phyloP scores from a whole-genome alignment of 2,888 invertebrate species.

The Coelopa pilipes region DNA sequence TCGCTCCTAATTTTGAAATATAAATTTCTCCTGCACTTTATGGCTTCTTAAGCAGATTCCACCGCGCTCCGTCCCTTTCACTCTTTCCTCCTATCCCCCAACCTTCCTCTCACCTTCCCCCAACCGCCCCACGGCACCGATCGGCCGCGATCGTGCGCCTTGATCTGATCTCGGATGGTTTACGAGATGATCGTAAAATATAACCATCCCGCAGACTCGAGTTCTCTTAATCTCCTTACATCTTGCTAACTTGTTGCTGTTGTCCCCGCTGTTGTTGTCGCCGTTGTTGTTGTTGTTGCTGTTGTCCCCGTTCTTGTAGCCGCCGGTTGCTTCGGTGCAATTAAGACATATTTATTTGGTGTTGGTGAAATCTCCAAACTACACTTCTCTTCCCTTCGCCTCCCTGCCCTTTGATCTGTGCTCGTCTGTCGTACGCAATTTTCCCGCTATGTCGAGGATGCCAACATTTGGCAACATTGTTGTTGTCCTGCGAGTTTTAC shows the following conservation, averaged over 20 bases:
- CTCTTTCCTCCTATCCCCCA: too few species aligned
- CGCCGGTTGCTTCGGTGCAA: neutral
- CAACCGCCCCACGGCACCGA: neutral
- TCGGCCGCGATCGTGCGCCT: neutral
- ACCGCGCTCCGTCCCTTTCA: constrained; percentile 9
- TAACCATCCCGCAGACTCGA: neutral
- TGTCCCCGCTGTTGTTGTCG: neutral
- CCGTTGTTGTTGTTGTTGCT: neutral
- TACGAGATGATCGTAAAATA: neutral
- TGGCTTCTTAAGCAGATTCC: constrained; percentile 33
- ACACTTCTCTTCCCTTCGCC: too few species aligned
- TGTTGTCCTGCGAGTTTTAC: neutral
- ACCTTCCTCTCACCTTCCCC: neutral
- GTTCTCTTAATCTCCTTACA: constrained; percentile 1
- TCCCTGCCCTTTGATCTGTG: too few species aligned
- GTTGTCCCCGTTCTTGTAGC: neutral
- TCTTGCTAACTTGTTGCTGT: neutral
- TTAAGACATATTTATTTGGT: neutral
- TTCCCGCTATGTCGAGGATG: too few species aligned
- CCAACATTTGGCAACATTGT: neutral
- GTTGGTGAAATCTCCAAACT: too few species aligned
- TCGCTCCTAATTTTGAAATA: constrained; percentile 18
- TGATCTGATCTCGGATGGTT: neutral
- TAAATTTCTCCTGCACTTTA: constrained; percentile 37
- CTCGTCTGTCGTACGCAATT: too few species aligned